Conservation (phyloP, 1,140 invertebrate species). For the Drosophila azteca region DNA sequence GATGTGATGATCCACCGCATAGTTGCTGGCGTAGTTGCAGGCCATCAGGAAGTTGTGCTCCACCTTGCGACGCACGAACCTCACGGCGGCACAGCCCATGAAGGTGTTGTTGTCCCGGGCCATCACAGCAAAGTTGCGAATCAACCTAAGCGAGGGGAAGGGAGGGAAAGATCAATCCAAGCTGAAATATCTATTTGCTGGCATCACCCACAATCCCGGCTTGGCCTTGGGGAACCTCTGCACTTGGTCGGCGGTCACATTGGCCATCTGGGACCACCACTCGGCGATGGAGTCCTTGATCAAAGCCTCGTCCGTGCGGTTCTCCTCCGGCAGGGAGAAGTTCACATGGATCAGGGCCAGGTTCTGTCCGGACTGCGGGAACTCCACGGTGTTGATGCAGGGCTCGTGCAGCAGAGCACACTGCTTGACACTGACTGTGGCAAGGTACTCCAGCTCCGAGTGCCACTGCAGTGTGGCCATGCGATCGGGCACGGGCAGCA, state of each 20-base stretch:
- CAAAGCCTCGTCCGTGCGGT: conserved; percentile 24
- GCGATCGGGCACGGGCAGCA: conserved; percentile 42
- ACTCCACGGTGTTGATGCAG: conserved; percentile 59
- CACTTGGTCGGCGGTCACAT: conserved; percentile 31
- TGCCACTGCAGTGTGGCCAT: conserved; percentile 65
- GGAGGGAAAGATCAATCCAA: background rate
- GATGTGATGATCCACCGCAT: conserved; percentile 30
- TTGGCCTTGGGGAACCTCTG: conserved; percentile 58
- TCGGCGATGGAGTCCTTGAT: conserved; percentile 38
- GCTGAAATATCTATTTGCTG: background rate
- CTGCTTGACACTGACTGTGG: conserved; percentile 58
- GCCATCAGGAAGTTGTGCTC: conserved; percentile 51
- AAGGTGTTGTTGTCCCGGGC: conserved; percentile 63
- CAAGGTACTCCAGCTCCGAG: conserved; percentile 46
- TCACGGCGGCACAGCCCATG: conserved; percentile 59
- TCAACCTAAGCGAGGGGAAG: conserved; percentile 14
- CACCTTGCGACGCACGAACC: conserved; percentile 9
- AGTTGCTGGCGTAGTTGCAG: conserved; percentile 66
- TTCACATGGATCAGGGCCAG: conserved; percentile 41
- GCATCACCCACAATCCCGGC: conserved; percentile 42
- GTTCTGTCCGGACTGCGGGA: conserved; percentile 56
- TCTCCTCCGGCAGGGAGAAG: background rate
- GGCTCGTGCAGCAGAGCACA: conserved; percentile 39
- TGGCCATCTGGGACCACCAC: conserved; percentile 58
- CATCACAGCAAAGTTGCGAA: conserved; percentile 64